Evolutionary conservation across 1,140 invertebrate species (phyloP).

Genomic region (Eumaeus atala): DNA sequence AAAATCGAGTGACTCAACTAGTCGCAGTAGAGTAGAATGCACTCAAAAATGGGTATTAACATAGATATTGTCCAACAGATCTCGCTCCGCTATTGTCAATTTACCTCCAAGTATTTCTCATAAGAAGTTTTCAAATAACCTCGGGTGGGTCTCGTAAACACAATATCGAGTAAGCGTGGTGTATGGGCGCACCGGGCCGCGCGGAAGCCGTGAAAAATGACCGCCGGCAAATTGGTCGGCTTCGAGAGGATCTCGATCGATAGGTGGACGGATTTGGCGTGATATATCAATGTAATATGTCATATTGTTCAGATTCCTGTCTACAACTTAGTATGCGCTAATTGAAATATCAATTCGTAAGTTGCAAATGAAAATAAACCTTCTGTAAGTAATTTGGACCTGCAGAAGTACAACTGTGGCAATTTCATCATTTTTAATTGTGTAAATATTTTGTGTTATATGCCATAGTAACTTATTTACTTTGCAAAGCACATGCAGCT

Average conservation of each 20-base stretch:
- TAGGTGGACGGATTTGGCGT: constrained; percentile 35
- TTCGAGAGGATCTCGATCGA: constrained; percentile 36
- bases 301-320: background rate
- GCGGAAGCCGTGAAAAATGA: constrained; percentile 67
- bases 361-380: too few species aligned
- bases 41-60: background rate
- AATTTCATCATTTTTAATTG: too few species aligned
- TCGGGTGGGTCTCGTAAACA: constrained; percentile 48
- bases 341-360: too few species aligned
- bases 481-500: too few species aligned
- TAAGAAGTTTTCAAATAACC: constrained; percentile 42
- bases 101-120: constrained; percentile 31
- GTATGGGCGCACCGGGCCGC: constrained; percentile 56
- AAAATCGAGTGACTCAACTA: too few species aligned
- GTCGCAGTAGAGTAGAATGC: too few species aligned
- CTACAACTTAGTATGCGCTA: too few species aligned
- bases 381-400: too few species aligned
- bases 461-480: too few species aligned
- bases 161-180: constrained; percentile 39
- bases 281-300: background rate
- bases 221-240: constrained; percentile 67
- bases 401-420: too few species aligned
- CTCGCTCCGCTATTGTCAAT: constrained; percentile 33
- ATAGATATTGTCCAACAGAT: constrained; percentile 13
- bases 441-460: too few species aligned